phyloP scores from a whole-genome alignment of 2,797 vertebrate species.

The Manis javanica region DNA sequence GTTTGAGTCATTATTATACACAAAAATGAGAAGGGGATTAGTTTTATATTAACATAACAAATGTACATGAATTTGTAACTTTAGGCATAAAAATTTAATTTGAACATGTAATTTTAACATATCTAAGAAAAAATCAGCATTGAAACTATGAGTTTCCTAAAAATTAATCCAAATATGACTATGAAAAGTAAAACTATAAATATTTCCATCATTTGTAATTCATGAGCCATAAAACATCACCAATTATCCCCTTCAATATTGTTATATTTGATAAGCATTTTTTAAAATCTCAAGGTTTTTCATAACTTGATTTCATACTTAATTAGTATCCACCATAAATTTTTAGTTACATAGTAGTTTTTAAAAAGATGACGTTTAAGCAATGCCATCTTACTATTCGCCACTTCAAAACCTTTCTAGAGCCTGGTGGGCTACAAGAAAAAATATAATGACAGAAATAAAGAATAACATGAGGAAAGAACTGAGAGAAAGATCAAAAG shows the following conservation, averaged over 20 bases:
- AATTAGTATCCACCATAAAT: neutral
- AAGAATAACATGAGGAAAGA: neutral
- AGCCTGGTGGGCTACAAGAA: neutral
- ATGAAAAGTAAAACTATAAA: neutral
- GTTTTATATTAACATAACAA: too few relatives aligned
- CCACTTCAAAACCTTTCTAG: neutral
- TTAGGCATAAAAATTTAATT: too few relatives aligned
- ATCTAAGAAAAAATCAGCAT: too few relatives aligned
- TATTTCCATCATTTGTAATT: neutral
- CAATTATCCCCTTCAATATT: neutral
- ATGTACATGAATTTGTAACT: too few relatives aligned
- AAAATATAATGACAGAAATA: neutral
- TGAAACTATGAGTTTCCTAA: neutral
- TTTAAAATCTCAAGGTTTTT: neutral
- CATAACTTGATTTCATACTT: neutral
- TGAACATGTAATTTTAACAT: too few relatives aligned
- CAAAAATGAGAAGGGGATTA: too few relatives aligned
- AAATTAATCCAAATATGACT: neutral
- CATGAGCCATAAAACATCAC: neutral
- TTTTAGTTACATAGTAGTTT: neutral
- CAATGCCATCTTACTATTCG: neutral
- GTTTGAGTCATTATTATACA: too few relatives aligned
- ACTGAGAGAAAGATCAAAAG: neutral
- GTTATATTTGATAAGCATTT: neutral
- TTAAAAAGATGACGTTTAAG: neutral